Conservation (phyloP, 2,797 vertebrate genomes). For the Odontamblyopus lacepedii region DNA sequence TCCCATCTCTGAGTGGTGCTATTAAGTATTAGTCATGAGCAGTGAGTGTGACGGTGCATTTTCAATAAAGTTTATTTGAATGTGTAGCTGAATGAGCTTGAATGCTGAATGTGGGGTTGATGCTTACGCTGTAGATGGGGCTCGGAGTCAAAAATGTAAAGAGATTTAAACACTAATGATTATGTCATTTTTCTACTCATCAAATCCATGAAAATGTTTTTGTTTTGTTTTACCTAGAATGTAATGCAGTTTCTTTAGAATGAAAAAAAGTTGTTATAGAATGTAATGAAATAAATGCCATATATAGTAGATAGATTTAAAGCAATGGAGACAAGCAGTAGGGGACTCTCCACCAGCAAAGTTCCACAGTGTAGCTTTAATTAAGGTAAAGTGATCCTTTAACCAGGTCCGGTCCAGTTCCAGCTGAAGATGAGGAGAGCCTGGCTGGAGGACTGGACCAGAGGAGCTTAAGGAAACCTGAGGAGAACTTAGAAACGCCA, state of each 20-base stretch:
- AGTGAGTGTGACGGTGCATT: conserved; percentile 9
- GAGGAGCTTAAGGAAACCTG: background rate
- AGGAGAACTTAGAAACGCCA: background rate
- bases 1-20: conserved; percentile 1
- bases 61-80: conserved; percentile 14
- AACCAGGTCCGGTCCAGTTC: background rate
- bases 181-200: no score
- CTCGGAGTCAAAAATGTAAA: background rate
- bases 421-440: background rate
- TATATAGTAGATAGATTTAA: no score
- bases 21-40: conserved; percentile 13
- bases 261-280: no score
- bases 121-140: background rate
- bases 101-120: conserved; percentile 12
- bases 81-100: conserved; percentile 18
- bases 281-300: no score
- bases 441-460: background rate
- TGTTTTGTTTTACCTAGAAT: no score
- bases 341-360: no score
- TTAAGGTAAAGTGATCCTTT: background rate
- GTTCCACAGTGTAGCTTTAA: no score
- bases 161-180: background rate
- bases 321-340: no score
- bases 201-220: no score
- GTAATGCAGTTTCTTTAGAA: no score